A percentile compares a stretch with the other conserved stretches of the same genome.
These are phyloP conservation scores for Lasioglossum leucozonium DNA, from an alignment of 2,888 invertebrate genomes.

Conservation along the genomic window DNA sequence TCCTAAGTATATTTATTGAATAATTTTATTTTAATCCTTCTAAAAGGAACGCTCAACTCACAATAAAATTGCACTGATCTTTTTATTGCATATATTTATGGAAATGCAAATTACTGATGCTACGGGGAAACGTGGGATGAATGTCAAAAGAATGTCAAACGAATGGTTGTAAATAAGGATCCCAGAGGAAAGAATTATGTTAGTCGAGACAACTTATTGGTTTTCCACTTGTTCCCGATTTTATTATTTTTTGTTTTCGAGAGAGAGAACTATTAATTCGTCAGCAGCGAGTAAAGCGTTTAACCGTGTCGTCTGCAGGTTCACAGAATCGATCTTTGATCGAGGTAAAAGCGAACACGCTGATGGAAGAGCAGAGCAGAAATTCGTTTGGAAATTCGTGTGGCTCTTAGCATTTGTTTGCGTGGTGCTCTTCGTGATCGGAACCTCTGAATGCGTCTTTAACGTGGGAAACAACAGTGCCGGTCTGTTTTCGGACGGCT, in stretches of 20 bases:
- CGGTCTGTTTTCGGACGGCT: not conserved
- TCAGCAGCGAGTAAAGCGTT: not conserved
- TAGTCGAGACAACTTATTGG: not conserved
- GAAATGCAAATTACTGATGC: no score
- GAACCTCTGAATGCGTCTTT: not conserved
- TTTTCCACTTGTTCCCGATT: not conserved
- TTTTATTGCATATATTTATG: no score
- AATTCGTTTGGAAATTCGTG: conserved; percentile 16
- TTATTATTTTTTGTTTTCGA: not conserved
- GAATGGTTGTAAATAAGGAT: not conserved
- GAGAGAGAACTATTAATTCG: not conserved
- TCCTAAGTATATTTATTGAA: not conserved
- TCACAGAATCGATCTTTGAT: not conserved
- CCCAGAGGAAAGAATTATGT: not conserved
- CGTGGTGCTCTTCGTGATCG: not conserved
- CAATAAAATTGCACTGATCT: no score
- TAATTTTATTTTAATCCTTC: not conserved
- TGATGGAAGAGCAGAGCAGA: not conserved
- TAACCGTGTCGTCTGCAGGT: not conserved
- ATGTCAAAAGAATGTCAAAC: no score
- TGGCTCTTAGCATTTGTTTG: conserved; percentile 12
- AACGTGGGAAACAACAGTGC: not conserved
- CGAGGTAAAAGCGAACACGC: not conserved
- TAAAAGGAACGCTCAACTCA: not conserved
- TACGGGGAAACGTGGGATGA: no score